These are phyloP conservation scores for Carlito syrichta DNA, from an alignment of 2,113 vertebrate genomes.

Conservation along the genomic window DNA sequence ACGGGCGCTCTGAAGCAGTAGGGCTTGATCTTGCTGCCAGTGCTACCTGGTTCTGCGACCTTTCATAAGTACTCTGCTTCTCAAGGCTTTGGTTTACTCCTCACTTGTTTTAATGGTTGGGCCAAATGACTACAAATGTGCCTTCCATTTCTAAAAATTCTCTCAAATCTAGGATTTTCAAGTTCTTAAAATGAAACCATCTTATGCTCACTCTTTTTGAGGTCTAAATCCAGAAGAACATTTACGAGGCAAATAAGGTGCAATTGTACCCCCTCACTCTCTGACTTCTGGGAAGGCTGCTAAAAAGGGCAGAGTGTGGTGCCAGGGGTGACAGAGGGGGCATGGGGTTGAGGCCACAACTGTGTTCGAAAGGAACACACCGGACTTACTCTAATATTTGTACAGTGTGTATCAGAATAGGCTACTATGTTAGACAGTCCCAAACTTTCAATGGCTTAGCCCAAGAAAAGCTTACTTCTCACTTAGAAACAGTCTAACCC, in stretches of 20 bases:
- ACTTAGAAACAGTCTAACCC: not conserved
- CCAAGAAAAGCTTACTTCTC: not conserved
- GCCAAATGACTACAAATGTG: not conserved
- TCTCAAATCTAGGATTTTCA: not conserved
- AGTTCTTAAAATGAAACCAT: conserved; percentile 2
- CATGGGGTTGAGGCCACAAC: not conserved
- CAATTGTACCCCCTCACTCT: too few relatives aligned
- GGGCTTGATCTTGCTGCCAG: not conserved
- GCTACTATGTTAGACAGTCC: not conserved
- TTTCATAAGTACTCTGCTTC: not conserved
- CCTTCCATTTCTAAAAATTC: not conserved
- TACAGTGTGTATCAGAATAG: not conserved
- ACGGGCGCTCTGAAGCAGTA: not conserved
- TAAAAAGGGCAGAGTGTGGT: not conserved
- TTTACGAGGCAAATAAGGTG: not conserved
- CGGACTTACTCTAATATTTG: not conserved
- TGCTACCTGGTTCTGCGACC: not conserved
- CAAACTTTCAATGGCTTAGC: not conserved
- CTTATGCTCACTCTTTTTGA: not conserved
- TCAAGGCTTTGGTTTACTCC: not conserved
- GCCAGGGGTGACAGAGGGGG: not conserved
- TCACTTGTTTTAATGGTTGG: not conserved
- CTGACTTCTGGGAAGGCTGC: not conserved
- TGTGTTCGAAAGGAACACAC: not conserved
- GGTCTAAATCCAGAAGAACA: not conserved